phyloP scores from a whole-genome alignment of 2,797 vertebrate species.

The Mormyrus proboscirostris region DNA sequence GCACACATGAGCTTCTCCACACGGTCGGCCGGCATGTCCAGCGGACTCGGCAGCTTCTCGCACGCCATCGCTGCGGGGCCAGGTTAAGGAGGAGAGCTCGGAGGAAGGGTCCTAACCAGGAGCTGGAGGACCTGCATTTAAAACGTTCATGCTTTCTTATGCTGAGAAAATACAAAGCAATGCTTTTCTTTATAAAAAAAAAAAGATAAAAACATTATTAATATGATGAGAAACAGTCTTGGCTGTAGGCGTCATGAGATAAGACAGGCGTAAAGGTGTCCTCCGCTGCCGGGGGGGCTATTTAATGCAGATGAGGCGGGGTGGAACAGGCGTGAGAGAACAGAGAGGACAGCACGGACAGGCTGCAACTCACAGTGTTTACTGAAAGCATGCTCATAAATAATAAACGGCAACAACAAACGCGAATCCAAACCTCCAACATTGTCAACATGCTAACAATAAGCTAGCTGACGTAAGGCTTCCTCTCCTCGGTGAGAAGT shows the following conservation, averaged over 20 bases:
- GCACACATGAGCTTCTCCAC: conserved; percentile 86
- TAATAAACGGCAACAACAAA: neutral
- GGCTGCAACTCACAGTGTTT: neutral
- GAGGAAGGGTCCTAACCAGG: neutral
- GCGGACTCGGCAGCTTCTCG: conserved; percentile 83
- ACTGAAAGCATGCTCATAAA: neutral
- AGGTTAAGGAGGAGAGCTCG: conserved; percentile 54
- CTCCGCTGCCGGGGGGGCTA: neutral
- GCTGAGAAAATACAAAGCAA: neutral
- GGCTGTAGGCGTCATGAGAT: neutral
- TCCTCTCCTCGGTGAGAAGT: neutral
- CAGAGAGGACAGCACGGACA: neutral
- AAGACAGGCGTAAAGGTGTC: neutral
- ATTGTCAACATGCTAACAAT: neutral
- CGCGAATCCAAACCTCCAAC: neutral
- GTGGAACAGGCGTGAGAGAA: neutral
- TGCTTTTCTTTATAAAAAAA: neutral
- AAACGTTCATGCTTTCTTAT: neutral
- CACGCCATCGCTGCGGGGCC: conserved; percentile 80
- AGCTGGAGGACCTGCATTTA: neutral
- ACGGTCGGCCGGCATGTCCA: conserved; percentile 74
- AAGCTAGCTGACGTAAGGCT: neutral
- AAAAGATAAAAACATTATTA: neutral
- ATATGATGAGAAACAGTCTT: neutral
- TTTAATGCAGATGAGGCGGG: neutral